Base-by-base conservation (phyloP, 2,888 invertebrate species). In the Cheilosia impressa region DNA sequence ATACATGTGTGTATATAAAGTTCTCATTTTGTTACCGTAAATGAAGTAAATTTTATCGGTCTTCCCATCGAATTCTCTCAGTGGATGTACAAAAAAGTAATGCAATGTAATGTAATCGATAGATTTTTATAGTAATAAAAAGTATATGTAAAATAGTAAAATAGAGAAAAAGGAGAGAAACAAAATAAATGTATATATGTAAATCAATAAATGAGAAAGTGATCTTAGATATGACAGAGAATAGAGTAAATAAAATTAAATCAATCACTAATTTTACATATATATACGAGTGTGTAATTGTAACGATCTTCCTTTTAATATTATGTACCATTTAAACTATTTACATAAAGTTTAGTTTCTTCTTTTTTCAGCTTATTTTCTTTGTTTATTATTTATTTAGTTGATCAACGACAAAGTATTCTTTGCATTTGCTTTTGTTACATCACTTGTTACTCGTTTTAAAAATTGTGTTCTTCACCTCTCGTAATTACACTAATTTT, bases 251-350 rank as follows among this genome's bases (percentile, higher is more conserved):
- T 62, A 82, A 78, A 79, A 79, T 73, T 50, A 52, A 73, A 79
- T 68, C 68, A 73, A 83, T 58, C 62, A 68, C 72, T 62, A 78
- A 63, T 60, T 62, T 53, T 57, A 43, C 38, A 38, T 63, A 55
- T 73, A 63, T 24, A 22, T 63, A 60, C 4, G 17, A 41, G 63
- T 58, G 52, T 72, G 53, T 77, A 77, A 66, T 72, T 82, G 58
- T 58, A 78, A 83, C 52, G 57, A 63, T 38, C 38, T 38, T 38
- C 4, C 0, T 10, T 55, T 27, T 65, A 76, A 60, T 65, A 65
- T 78, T 63, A 68, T 75, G 69, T 84, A 75, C 65, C 65, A 62
- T 72, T 85, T 76, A 76, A 81, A 81, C 57, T 85, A 85, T 85
- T 85, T 85, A 85, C 85, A 85, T 77, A 76, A 41, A 62, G 31